Percentiles rank a stretch among this genome's conserved stretches.
These are phyloP conservation scores for Homarus americanus DNA, from an alignment of 1,140 invertebrate species.

Conservation along the genomic window DNA sequence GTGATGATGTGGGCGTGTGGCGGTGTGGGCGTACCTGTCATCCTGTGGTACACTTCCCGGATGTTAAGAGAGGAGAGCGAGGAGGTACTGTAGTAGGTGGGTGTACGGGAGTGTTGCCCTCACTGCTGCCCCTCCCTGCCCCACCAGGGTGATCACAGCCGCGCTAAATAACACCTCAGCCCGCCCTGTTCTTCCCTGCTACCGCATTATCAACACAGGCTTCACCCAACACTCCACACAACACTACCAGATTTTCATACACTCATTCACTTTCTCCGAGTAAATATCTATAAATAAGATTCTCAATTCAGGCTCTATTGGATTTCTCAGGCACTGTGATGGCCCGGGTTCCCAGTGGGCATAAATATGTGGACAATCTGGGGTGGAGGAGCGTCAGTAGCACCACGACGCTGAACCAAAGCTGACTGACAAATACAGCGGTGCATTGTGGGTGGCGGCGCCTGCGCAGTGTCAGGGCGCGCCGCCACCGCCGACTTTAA, in stretches of 20 bases:
- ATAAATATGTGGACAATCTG: neutral
- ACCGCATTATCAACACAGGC: constrained; percentile 17
- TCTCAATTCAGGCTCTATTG: neutral
- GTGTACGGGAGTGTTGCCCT: neutral
- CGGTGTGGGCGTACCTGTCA: constrained; percentile 5
- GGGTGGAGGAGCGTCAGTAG: neutral
- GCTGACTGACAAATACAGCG: constrained; percentile 11
- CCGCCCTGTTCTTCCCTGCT: neutral
- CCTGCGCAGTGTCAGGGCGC: neutral
- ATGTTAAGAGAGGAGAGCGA: neutral
- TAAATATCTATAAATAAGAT: neutral
- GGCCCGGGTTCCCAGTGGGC: neutral
- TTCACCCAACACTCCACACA: neutral
- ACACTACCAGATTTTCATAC: neutral
- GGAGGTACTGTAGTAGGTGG: neutral
- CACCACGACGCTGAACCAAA: neutral
- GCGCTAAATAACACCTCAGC: neutral
- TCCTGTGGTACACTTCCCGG: neutral
- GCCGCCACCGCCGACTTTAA: neutral
- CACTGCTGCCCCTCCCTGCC: constrained; percentile 3
- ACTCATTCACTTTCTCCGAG: neutral
- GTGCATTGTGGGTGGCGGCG: constrained; percentile 15
- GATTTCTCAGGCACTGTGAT: neutral
- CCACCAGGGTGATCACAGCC: neutral
- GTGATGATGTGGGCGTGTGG: neutral